Evolutionary conservation across 2,113 vertebrate species (phyloP).

Genomic region (Puntigrus tetrazona): DNA sequence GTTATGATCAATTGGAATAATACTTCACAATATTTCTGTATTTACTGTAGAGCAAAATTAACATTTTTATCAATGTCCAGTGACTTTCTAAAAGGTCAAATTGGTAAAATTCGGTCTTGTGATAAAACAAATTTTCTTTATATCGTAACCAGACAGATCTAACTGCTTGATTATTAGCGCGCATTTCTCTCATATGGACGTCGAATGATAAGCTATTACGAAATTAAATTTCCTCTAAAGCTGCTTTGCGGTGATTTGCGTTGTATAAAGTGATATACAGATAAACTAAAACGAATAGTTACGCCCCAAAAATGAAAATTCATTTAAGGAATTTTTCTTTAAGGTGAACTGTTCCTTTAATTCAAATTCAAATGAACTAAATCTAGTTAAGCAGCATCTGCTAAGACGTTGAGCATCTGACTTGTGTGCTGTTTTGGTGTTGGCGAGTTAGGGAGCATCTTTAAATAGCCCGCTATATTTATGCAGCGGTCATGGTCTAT

Average conservation of each 20-base stretch:
- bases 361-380: too few species aligned
- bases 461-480: conserved; percentile 58
- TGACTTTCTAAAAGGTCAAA: not conserved
- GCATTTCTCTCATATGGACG: too few species aligned
- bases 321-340: too few species aligned
- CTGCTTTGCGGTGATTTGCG: too few species aligned
- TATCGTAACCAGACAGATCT: not conserved
- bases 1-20: not conserved
- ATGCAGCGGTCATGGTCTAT: conserved; percentile 52
- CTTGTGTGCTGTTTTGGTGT: conserved; percentile 24
- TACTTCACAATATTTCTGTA: not conserved
- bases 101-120: not conserved
- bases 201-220: too few species aligned
- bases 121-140: not conserved
- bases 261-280: too few species aligned
- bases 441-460: conserved; percentile 22
- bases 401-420: not conserved
- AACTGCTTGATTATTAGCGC: too few species aligned
- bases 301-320: too few species aligned
- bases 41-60: not conserved
- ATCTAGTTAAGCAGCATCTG: not conserved
- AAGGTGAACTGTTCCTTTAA: too few species aligned
- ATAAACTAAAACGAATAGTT: too few species aligned
- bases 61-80: not conserved
- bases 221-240: too few species aligned